Conservation (phyloP, 2,113 vertebrate genomes). For the Bos javanicus region DNA sequence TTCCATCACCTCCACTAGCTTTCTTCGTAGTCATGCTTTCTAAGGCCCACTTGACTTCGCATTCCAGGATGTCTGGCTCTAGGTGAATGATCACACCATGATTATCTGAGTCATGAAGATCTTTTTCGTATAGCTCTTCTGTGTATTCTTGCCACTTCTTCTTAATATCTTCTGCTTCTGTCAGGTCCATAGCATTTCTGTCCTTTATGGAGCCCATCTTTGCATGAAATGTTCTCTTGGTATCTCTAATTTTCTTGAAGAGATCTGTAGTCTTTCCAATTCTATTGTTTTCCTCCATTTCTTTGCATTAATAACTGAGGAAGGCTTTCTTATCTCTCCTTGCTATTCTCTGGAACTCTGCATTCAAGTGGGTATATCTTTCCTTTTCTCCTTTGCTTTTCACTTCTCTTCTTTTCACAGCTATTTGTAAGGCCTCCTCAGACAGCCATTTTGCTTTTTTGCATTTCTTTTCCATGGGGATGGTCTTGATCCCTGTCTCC, state of each 20-base stretch:
- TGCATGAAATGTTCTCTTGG: neutral
- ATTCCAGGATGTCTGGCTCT: neutral
- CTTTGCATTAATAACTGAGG: neutral
- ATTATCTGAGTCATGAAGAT: neutral
- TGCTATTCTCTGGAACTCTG: neutral
- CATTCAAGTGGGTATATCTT: neutral
- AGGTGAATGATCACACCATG: neutral
- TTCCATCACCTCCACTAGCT: neutral
- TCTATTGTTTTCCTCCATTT: neutral
- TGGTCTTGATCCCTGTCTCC: neutral
- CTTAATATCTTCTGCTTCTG: neutral
- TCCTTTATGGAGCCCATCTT: neutral
- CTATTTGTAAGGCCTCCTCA: neutral
- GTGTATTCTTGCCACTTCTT: neutral
- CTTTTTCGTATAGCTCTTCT: neutral
- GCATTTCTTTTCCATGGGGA: neutral
- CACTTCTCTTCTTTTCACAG: neutral
- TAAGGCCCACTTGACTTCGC: neutral
- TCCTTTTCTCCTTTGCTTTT: neutral
- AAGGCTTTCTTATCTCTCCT: neutral
- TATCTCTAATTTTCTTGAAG: neutral
- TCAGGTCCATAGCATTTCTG: neutral
- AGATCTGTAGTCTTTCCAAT: neutral
- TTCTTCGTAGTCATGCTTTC: rapidly evolving
- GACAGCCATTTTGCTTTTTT: neutral